A percentile compares a stretch with the other conserved stretches of the same genome.
These are phyloP conservation scores for Henricia sp. DNA, from an alignment of 53 echinoderm and acorn worm species.

Conservation along the genomic window DNA sequence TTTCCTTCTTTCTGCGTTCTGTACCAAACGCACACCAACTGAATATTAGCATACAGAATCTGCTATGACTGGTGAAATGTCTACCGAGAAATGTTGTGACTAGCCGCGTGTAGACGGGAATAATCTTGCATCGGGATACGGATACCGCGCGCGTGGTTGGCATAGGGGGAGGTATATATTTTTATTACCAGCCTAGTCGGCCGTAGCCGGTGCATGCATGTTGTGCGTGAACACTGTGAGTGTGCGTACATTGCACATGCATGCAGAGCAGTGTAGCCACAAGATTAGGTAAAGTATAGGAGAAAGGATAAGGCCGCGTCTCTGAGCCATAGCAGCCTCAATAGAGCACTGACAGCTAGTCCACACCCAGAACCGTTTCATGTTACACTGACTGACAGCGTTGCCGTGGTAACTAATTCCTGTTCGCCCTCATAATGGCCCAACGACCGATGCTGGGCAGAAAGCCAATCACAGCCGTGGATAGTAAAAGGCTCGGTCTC, in stretches of 20 bases:
- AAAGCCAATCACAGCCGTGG: conserved; percentile 89
- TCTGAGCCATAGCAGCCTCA: conserved; percentile 39
- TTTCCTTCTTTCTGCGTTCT: conserved; percentile 35
- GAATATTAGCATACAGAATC: conserved; percentile 7
- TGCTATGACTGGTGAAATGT: conserved; percentile 39
- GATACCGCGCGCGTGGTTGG: conserved; percentile 53
- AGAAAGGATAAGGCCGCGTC: conserved; percentile 19
- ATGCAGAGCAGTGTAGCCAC: conserved; percentile 1
- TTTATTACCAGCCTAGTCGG: conserved; percentile 19
- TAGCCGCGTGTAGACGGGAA: conserved; percentile 29
- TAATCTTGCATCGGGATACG: conserved; percentile 13
- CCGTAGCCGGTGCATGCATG: not conserved
- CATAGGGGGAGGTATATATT: conserved; percentile 49
- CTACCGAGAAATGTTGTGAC: conserved; percentile 53
- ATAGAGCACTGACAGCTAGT: conserved; percentile 74
- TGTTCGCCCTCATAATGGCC: conserved; percentile 98
- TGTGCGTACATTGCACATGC: conserved; percentile 26
- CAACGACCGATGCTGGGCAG: conserved; percentile 89
- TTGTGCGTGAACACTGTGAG: not conserved
- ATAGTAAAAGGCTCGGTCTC: conserved; percentile 89
- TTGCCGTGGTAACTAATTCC: conserved; percentile 96
- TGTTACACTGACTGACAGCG: conserved; percentile 99
- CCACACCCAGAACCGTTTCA: conserved; percentile 94
- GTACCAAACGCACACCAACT: not conserved
- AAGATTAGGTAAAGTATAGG: conserved; percentile 24